phyloP scores from a whole-genome alignment of 2,797 vertebrate species.

The Gambelia wislizenii region DNA sequence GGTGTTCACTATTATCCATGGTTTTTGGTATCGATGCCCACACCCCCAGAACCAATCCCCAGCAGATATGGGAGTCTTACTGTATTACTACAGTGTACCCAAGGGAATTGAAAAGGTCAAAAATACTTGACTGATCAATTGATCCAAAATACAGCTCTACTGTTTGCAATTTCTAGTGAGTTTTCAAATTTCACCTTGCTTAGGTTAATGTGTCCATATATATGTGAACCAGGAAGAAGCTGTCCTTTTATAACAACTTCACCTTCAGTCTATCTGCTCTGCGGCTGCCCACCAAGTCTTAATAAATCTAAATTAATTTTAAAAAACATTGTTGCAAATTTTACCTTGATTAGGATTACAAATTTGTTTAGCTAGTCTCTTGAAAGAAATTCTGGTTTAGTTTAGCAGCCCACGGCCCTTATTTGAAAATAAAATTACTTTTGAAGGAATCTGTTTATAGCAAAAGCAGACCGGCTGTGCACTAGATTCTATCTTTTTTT shows the following conservation, averaged over 20 bases:
- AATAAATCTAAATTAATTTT: not conserved
- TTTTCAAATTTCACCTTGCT: conserved; percentile 1
- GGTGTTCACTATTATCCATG: no score
- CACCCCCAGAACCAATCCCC: no score
- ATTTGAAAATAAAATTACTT: not conserved
- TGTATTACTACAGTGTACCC: no score
- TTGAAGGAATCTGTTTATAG: not conserved
- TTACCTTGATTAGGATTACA: not conserved
- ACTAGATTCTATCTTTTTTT: not conserved
- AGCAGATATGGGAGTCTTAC: no score
- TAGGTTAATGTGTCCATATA: not conserved
- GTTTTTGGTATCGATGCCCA: no score
- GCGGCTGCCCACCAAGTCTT: not conserved
- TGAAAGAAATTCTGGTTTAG: not conserved
- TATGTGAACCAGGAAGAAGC: not conserved
- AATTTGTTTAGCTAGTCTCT: not conserved
- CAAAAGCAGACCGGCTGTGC: not conserved
- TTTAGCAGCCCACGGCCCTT: not conserved
- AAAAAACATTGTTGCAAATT: not conserved
- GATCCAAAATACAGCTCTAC: not conserved
- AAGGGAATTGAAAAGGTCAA: no score
- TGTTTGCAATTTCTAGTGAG: not conserved
- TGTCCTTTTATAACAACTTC: not conserved
- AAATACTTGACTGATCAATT: no score
- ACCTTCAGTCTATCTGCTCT: not conserved